Percentiles rank a stretch among this genome's conserved stretches.
Evolutionary conservation across 2,888 invertebrate species (phyloP).

Genomic region (Chirona hameri): DNA sequence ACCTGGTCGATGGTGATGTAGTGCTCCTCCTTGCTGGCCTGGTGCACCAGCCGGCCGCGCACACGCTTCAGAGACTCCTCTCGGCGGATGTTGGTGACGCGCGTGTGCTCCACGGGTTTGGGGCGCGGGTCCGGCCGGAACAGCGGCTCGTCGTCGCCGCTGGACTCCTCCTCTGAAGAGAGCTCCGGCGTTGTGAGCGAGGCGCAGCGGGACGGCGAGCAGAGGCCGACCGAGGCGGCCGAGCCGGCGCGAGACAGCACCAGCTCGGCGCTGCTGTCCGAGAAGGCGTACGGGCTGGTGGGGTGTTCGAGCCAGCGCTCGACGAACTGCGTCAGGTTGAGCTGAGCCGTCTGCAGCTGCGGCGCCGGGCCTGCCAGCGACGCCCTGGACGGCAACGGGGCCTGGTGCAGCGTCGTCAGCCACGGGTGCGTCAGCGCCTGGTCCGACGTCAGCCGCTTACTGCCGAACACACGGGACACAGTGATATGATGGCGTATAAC

Average conservation of each 20-base stretch:
- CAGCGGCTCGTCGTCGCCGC: not conserved
- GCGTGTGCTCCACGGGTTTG: not conserved
- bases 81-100: not conserved
- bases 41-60: slow-evolving; percentile 5
- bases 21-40: slow-evolving; percentile 13
- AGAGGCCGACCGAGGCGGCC: not conserved
- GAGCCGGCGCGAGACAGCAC: slow-evolving; percentile 1
- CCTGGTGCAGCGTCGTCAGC: slow-evolving; percentile 52
- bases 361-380: not conserved
- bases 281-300: slow-evolving; percentile 66
- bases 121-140: not conserved
- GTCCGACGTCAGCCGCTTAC: slow-evolving; percentile 73
- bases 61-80: not conserved
- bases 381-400: not conserved
- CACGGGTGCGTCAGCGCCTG: slow-evolving; percentile 82
- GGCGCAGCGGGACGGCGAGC: not conserved
- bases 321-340: slow-evolving; percentile 76
- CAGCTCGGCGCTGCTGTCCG: slow-evolving; percentile 2
- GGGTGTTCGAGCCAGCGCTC: slow-evolving; percentile 86
- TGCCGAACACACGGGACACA: slow-evolving; percentile 47
- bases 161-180: not conserved
- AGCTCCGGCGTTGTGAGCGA: not conserved
- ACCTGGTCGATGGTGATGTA: slow-evolving; percentile 22
- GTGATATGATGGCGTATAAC: too few species aligned
- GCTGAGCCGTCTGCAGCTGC: slow-evolving; percentile 57